A percentile compares a stretch with the other conserved stretches of the same genome.
phyloP scores from a whole-genome alignment of 2,888 invertebrate species.

The Drosophila eohydei region DNA sequence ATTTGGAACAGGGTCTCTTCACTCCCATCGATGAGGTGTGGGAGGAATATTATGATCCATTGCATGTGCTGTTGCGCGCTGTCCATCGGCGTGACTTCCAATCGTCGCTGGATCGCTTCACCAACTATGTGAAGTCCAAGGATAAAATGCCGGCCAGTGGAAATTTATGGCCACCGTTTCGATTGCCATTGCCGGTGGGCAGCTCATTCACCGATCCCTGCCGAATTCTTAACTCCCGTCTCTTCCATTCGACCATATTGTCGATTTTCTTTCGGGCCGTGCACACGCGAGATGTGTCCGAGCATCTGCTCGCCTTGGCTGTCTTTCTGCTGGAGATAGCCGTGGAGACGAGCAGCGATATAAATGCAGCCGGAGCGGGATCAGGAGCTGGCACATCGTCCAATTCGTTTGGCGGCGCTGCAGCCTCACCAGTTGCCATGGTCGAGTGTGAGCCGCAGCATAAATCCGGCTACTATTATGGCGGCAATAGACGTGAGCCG shows the following conservation, averaged over 20 bases:
- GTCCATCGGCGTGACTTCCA: constrained; percentile 97
- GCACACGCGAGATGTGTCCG: constrained; percentile 90
- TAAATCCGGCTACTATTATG: constrained; percentile 73
- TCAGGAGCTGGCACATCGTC: neutral
- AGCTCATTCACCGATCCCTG: constrained; percentile 89
- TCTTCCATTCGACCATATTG: constrained; percentile 87
- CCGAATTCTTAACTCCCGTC: constrained; percentile 83
- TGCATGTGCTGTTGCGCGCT: constrained; percentile 95
- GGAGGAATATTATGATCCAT: constrained; percentile 96
- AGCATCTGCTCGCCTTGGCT: constrained; percentile 94
- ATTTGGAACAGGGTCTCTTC: constrained; percentile 96
- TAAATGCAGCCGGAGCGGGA: constrained; percentile 33
- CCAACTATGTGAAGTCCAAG: constrained; percentile 89
- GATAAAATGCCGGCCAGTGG: constrained; percentile 87
- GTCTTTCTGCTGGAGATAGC: constrained; percentile 95
- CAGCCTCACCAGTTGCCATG: constrained; percentile 64
- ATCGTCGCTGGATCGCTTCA: constrained; percentile 96
- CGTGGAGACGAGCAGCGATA: constrained; percentile 85
- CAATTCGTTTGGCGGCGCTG: neutral
- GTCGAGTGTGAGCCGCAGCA: constrained; percentile 80
- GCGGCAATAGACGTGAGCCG: constrained; percentile 77
- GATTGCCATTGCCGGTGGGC: constrained; percentile 88
- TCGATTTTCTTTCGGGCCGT: constrained; percentile 94
- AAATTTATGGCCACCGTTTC: constrained; percentile 93
- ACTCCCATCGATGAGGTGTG: constrained; percentile 94